These are phyloP conservation scores for Drosophila prolongata DNA, from an alignment of 2,888 invertebrate genomes.

Conservation along the genomic window DNA sequence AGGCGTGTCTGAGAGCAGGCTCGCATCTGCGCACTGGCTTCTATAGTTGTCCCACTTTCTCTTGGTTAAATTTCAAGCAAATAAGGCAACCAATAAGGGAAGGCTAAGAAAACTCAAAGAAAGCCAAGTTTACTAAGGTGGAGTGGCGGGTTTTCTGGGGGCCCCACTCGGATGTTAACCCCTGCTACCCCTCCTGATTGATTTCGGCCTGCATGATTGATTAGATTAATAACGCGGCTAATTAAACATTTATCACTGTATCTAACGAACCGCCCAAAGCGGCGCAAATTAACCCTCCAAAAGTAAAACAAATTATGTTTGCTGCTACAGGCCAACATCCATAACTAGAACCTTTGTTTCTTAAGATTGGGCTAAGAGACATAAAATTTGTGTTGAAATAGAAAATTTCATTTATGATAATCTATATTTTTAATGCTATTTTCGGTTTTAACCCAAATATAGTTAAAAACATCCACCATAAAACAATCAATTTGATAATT, in stretches of 20 bases:
- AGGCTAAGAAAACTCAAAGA: conserved; percentile 36
- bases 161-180: conserved; percentile 11
- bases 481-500: too few relatives aligned
- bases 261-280: conserved; percentile 49
- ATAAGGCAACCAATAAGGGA: conserved; percentile 43
- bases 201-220: conserved; percentile 71
- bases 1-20: conserved; percentile 56
- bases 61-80: not conserved
- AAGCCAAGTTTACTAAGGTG: conserved; percentile 22
- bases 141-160: conserved; percentile 2
- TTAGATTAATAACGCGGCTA: conserved; percentile 80
- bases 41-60: conserved; percentile 44
- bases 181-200: conserved; percentile 35
- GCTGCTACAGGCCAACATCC: conserved; percentile 43
- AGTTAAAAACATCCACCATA: too few relatives aligned
- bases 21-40: conserved; percentile 11
- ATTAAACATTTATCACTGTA: conserved; percentile 79
- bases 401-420: too few relatives aligned
- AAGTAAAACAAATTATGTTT: conserved; percentile 55
- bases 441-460: too few relatives aligned
- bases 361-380: too few relatives aligned
- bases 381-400: too few relatives aligned
- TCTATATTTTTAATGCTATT: too few relatives aligned
- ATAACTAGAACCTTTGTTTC: not conserved
- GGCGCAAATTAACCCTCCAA: conserved; percentile 34